A percentile compares a stretch with the other conserved stretches of the same genome.
These are phyloP conservation scores for Drosophila truncata DNA, from an alignment of 1,140 invertebrate species.

Conservation along the genomic window DNA sequence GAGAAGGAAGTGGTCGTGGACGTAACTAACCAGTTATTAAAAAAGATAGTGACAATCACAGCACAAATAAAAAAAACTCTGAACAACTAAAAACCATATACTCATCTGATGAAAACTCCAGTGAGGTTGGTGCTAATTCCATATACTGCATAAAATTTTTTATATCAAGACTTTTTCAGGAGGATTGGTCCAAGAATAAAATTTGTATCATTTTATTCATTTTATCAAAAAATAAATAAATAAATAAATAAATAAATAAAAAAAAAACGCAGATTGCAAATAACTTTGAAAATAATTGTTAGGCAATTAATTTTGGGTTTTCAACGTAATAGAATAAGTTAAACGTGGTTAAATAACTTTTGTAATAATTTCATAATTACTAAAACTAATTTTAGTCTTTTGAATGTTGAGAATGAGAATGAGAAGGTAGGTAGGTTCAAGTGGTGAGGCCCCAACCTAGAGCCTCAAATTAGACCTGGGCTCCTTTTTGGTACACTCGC, in stretches of 20 bases:
- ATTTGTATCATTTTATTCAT: too few species aligned
- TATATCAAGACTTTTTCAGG: slow-evolving; percentile 46
- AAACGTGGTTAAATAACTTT: slow-evolving; percentile 5
- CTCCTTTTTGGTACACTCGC: too few species aligned
- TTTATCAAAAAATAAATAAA: too few species aligned
- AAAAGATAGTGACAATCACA: slow-evolving; percentile 81
- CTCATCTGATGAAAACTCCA: slow-evolving; percentile 83
- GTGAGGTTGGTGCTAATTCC: slow-evolving; percentile 53
- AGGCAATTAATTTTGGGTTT: slow-evolving; percentile 54
- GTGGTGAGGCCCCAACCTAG: too few species aligned
- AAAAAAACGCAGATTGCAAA: slow-evolving; percentile 23
- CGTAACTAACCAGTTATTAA: slow-evolving; percentile 78
- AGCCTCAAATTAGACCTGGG: too few species aligned
- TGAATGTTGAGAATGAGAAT: slow-evolving; percentile 62
- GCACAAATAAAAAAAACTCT: slow-evolving; percentile 74
- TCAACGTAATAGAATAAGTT: slow-evolving; percentile 26
- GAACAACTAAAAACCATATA: slow-evolving; percentile 80
- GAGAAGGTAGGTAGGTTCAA: too few species aligned
- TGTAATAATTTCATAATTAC: slow-evolving; percentile 48
- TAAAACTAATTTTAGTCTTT: slow-evolving; percentile 60
- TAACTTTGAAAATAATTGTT: slow-evolving; percentile 49
- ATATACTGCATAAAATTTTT: neutral
- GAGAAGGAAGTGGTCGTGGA: slow-evolving; percentile 80
- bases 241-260: too few species aligned
- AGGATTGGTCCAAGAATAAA: slow-evolving; percentile 84